A percentile compares a stretch with the other conserved stretches of the same genome.
These are phyloP conservation scores for Tympanuchus pallidicinctus DNA, from an alignment of 2,113 vertebrate species.

Conservation along the genomic window DNA sequence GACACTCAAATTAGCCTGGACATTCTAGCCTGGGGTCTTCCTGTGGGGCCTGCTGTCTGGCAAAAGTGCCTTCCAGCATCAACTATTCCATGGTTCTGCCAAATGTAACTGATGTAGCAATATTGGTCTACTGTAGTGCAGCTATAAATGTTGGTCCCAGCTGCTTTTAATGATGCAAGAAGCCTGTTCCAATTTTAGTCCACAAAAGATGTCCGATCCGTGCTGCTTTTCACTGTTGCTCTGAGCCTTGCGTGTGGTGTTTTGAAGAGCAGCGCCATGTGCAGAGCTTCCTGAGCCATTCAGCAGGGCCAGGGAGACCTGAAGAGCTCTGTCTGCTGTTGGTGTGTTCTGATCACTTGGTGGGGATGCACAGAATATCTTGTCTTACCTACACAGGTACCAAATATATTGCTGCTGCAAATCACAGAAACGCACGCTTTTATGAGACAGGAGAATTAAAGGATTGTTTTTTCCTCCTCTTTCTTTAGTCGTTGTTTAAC, in stretches of 20 bases:
- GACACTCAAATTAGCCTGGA: fast-evolving
- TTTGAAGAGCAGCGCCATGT: background rate
- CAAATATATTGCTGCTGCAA: background rate
- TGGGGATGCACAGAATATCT: background rate
- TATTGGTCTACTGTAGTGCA: background rate
- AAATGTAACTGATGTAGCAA: too few relatives aligned
- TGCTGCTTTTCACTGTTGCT: fast-evolving
- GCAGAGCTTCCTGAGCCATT: background rate
- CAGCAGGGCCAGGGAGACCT: fast-evolving
- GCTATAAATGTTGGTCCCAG: background rate
- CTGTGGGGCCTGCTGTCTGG: background rate
- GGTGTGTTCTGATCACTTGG: background rate
- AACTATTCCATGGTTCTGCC: background rate
- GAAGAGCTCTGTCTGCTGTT: fast-evolving
- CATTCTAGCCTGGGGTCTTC: background rate
- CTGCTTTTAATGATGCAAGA: background rate
- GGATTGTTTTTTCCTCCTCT: background rate
- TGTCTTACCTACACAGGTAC: background rate
- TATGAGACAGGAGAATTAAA: background rate
- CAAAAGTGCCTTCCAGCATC: background rate
- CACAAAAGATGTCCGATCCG: background rate
- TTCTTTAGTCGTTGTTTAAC: background rate
- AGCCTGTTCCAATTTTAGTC: background rate
- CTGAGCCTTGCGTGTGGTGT: background rate
- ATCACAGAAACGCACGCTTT: background rate